Base-by-base conservation (phyloP, 2,797 vertebrate genomes). In the Psittacula derbiana region DNA sequence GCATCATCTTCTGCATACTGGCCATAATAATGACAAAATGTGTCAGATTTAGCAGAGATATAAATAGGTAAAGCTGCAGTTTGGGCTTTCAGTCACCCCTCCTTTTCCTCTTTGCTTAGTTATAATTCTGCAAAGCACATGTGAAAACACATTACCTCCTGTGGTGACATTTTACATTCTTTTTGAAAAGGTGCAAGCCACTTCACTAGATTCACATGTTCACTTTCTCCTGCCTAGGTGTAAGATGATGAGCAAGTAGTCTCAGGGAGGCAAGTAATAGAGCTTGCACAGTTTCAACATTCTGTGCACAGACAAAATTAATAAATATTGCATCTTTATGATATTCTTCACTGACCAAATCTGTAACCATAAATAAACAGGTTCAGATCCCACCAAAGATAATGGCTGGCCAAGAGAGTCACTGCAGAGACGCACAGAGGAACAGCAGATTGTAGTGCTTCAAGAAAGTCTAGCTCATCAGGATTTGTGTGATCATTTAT, bases 121-220 rank as follows among this genome's bases (percentile, higher is more conserved):
- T 93, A 31, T 25, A 71, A 71, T 85, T 62, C 49, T 89, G 47
- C 40, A 91, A 71, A 94, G 30, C 46, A 16, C 36, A n/a, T 18
- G 5, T 76, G 64, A 87, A 91, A 85, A 71, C 57, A 58, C 47
- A 10, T 11, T 70, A 57, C 28, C 38, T 91, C 16, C 40, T 52
- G 19, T 53, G 69, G 52, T 83, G 72, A 82, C 31, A 57, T 94
- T 90, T 94, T 69, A 9, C 36, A 33, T 55, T 62, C 13, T 41
- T 95, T 96, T 67, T 86, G 53, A 86, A 44, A 72, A 82, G 66
- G 31, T 72, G 31, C 79, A 86, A 79, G 47, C 79, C 73, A 79
- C 72, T 83, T 90, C 44, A 31, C 14, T 74, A 44, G 62, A 23
- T 84, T 86, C 75, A 78, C 36, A 43, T 49, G 44, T 69, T 91